Evolutionary conservation across 2,113 vertebrate genomes (phyloP), one percentile per base, ranked within the genome.

Genomic region (Hyla sarda): DNA sequence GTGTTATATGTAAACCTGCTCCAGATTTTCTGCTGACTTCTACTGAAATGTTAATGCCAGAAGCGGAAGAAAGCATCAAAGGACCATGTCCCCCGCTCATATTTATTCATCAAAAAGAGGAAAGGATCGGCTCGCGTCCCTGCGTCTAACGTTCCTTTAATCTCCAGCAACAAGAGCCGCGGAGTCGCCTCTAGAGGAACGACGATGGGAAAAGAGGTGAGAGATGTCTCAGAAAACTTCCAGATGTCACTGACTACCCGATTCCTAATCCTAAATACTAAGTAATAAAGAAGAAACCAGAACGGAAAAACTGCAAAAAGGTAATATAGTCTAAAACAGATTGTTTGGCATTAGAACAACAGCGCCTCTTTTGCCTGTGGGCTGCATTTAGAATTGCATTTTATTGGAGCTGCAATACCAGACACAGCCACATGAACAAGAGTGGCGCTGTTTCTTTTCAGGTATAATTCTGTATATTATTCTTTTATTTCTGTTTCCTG

Each of bases 31-130:
- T 48, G 16, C 28, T 45, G 79, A 88, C 85, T 56, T 82, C 82
- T 87, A 85, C 19, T 82, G 88, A 32, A n/a, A 52, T 13, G 48
- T 56, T 86, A 88, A 58, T 60, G 11, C 60, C 75, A 32, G 16
- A 48, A 69, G 65, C 32, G 74, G 74, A 56, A 78, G 75, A 34
- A 52, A 73, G 75, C 75, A 78, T 78, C 75, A 78, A 78, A 78
- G 47, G 28, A 32, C 48, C 14, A 16, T 32, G 50, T 56, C 50
- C 47, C 30, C 10, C 19, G 28, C 75, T 56, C 28, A 78, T 78
- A 78, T 78, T 32, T 78, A 54, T 56, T 78, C 75, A 78, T 78
- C 30, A 34, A 8, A n/a, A 23, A 37, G 32, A 71, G 34, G 62
- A 65, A 37, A 45, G 16, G 73, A 25, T 41, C 11, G 2, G 45